Evolutionary conservation across 2,797 vertebrate species (phyloP).

Genomic region (Petrocephalus sullivani): DNA sequence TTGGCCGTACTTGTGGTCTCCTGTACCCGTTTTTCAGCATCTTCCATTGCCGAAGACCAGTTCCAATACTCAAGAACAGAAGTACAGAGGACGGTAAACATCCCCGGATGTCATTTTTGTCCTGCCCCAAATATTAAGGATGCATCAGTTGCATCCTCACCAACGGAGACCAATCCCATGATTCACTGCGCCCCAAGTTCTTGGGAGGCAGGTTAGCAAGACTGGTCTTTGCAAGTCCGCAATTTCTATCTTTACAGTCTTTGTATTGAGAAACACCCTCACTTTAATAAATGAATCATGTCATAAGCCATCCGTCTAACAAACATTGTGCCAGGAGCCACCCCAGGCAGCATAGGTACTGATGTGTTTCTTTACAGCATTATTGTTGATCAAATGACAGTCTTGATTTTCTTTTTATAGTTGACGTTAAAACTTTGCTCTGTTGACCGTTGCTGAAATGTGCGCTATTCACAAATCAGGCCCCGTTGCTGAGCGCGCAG

Average conservation of each 20-base stretch:
- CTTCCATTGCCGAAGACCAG: not conserved
- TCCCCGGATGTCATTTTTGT: not conserved
- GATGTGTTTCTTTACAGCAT: not conserved
- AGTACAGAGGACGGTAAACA: not conserved
- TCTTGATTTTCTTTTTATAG: not conserved
- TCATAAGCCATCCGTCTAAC: not conserved
- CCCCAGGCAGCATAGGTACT: not conserved
- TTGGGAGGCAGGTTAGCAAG: not conserved
- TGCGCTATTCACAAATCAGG: conserved; percentile 5
- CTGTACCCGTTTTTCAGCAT: not conserved
- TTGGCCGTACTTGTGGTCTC: not conserved
- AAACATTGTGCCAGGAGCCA: not conserved
- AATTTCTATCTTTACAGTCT: not conserved
- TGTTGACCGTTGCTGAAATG: conserved; percentile 16
- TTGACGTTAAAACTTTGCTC: not conserved
- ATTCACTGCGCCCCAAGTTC: not conserved
- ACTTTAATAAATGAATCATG: not conserved
- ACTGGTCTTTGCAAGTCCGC: not conserved
- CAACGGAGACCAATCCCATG: not conserved
- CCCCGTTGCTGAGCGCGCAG: conserved; percentile 10
- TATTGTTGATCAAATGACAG: conserved; percentile 15
- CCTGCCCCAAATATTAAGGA: not conserved
- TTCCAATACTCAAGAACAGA: not conserved
- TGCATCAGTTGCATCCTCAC: not conserved
- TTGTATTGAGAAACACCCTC: not conserved